phyloP scores from a whole-genome alignment of 1,140 invertebrate species.

The Holcopasites calliopsidis region DNA sequence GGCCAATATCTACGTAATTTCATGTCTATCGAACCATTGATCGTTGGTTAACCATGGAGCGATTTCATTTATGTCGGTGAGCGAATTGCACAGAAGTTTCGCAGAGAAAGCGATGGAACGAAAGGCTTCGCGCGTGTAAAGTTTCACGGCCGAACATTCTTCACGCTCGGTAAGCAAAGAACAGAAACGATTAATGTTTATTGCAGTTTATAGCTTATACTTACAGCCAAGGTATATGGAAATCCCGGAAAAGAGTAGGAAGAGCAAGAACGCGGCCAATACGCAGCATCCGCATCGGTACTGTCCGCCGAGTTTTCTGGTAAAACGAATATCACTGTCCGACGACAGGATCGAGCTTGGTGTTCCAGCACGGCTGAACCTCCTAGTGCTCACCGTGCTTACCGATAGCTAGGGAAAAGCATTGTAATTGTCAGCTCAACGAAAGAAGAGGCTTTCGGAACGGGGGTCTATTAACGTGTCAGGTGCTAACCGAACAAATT shows the following conservation, averaged over 20 bases:
- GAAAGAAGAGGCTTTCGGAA: constrained; percentile 26
- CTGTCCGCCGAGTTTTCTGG: constrained; percentile 88
- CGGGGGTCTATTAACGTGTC: constrained; percentile 7
- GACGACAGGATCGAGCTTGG: constrained; percentile 89
- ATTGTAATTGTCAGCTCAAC: neutral
- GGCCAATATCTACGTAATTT: constrained; percentile 51
- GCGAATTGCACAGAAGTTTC: neutral
- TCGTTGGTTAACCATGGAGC: constrained; percentile 48
- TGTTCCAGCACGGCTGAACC: constrained; percentile 80
- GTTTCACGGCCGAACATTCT: neutral
- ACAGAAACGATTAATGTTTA: neutral
- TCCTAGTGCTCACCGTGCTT: constrained; percentile 78
- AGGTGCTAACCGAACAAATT: too few relatives aligned
- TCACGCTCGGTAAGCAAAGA: neutral
- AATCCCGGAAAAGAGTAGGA: constrained; percentile 88
- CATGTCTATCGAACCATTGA: constrained; percentile 34
- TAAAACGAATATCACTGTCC: constrained; percentile 92
- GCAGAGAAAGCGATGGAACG: constrained; percentile 40
- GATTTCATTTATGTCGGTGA: constrained; percentile 39
- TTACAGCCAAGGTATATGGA: constrained; percentile 94
- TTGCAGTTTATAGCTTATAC: constrained; percentile 73
- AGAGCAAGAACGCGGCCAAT: constrained; percentile 89
- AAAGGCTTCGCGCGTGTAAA: neutral
- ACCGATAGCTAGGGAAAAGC: constrained; percentile 73
- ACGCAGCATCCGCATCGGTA: constrained; percentile 92